These are phyloP conservation scores for Spinus pinus DNA, from an alignment of 2,797 vertebrate genomes.

Conservation along the genomic window DNA sequence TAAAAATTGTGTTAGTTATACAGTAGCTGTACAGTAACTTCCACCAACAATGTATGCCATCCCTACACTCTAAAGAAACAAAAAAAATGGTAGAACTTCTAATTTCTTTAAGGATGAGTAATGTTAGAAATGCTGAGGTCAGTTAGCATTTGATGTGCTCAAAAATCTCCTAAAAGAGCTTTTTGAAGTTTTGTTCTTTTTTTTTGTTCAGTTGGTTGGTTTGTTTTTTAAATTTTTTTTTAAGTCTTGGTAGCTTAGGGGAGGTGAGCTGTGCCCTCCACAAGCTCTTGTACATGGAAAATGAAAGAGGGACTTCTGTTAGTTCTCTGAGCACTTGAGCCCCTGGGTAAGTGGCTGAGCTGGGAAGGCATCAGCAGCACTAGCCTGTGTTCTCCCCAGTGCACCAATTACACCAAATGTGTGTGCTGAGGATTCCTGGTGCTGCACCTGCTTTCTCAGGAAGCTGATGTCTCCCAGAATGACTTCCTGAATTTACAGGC, in stretches of 20 bases:
- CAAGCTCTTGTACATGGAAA: neutral
- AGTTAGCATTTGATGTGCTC: neutral
- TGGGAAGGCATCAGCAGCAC: neutral
- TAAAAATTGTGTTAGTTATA: neutral
- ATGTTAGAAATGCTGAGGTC: neutral
- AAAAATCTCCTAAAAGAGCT: neutral
- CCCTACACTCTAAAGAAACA: neutral
- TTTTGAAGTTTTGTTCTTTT: neutral
- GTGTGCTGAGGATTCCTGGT: too few species aligned
- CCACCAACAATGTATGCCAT: neutral
- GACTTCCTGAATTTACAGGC: neutral
- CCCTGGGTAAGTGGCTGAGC: neutral
- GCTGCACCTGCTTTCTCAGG: neutral
- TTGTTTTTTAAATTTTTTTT: neutral
- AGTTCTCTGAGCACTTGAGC: neutral
- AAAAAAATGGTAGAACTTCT: neutral
- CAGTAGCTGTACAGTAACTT: neutral
- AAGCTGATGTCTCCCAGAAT: neutral
- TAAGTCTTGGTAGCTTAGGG: neutral
- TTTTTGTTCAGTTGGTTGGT: neutral
- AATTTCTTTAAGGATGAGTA: neutral
- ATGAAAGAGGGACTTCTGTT: neutral
- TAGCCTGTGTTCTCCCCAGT: neutral
- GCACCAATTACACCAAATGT: accelerated
- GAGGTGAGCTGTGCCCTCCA: neutral